Base-by-base conservation (phyloP, 2,888 invertebrate species). In the Hyposoter dolosus region DNA sequence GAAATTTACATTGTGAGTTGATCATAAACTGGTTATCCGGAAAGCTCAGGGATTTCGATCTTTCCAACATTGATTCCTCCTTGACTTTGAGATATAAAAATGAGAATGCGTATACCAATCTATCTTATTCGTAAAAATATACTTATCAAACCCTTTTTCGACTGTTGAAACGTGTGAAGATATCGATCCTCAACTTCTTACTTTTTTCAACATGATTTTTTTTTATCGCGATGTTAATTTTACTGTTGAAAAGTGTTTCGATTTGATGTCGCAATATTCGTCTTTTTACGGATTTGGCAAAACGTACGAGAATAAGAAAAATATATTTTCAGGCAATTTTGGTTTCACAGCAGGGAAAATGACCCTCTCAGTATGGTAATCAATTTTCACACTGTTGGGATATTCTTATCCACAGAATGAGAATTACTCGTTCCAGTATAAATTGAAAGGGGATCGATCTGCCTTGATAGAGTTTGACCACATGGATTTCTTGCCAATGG, bases 401-500 rank as follows among this genome's bases (percentile, higher is more conserved):
- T 56, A 28, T 1, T 28, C 15, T 3, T 60, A 15, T 60, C 28
- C n/a, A 35, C 19, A 0, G 32, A 19, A 19, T 53, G 5, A 32
- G 53, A 35, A 50, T 17, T 15, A 28, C 35, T 60, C 12, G 23
- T 74, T 56, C 15, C n/a, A 74, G 43, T 12, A 60, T 40, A 35
- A 35, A 72, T 28, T 53, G 53, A n/a, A 50, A 35, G 32, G 12
- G 12, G 15, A 35, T 53, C 72, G 17, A 72, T 50, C 53, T 72
- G 5, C 56, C 23, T 63, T 17, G 35, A 63, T 72, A n/a, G 32
- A 69, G 32, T 9, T 45, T 69, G 69, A 63, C 47, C 50, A 17
- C 10, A 23, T 47, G 23, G 9, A 28, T 45, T 71, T 12, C 60
- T 72, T 35, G 63, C 23, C 23, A 50, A 72, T 72, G 23, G 50